Conservation (phyloP, 1,140 invertebrate species). For the Popillia japonica region DNA sequence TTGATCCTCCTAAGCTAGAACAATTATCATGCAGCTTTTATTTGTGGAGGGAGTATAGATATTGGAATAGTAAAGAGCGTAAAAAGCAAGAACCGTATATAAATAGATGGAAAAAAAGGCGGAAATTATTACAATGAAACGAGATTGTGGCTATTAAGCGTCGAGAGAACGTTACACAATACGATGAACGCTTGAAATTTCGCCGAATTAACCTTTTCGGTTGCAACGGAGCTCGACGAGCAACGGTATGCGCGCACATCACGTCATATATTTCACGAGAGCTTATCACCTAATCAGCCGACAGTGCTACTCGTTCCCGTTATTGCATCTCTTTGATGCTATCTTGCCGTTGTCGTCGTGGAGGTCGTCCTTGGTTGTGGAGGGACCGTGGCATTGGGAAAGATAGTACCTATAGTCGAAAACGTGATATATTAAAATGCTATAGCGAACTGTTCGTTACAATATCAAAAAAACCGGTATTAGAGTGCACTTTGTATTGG, state of each 20-base stretch:
- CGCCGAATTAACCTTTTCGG: constrained; percentile 15
- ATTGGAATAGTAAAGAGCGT: constrained; percentile 9
- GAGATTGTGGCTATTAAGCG: constrained; percentile 21
- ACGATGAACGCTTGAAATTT: constrained; percentile 24
- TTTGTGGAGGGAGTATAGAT: neutral
- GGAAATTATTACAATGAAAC: neutral
- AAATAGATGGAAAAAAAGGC: neutral
- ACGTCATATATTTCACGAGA: constrained; percentile 22
- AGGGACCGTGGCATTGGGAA: neutral
- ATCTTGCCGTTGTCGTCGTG: constrained; percentile 13
- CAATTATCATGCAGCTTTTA: neutral
- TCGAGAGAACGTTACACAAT: neutral
- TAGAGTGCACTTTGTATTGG: too few species aligned
- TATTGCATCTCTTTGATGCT: constrained; percentile 28
- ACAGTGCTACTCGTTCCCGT: constrained; percentile 30
- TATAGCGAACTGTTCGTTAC: too few species aligned
- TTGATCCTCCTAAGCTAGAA: neutral
- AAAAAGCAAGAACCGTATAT: too few species aligned
- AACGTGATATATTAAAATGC: too few species aligned
- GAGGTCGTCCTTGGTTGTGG: neutral
- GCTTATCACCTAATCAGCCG: constrained; percentile 30
- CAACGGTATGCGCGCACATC: constrained; percentile 20
- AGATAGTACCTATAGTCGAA: neutral
- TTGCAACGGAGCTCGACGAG: neutral
- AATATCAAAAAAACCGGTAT: too few species aligned